phyloP scores from a whole-genome alignment of 2,888 invertebrate species.

The Hirtodrosophila confusa region DNA sequence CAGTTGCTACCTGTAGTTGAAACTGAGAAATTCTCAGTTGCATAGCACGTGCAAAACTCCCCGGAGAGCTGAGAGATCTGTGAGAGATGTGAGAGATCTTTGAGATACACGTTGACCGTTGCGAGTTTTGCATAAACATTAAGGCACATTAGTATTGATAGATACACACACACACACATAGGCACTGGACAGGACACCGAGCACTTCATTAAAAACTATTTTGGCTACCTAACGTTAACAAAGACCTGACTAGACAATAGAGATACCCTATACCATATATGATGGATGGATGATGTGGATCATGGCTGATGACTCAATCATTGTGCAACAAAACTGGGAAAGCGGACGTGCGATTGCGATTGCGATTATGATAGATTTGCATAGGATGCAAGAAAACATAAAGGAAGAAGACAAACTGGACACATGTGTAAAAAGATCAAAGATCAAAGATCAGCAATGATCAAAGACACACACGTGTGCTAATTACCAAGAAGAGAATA shows the following conservation, averaged over 20 bases:
- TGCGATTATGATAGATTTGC: constrained; percentile 32
- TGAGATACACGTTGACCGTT: constrained; percentile 17
- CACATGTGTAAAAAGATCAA: constrained; percentile 26
- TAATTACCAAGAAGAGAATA: constrained; percentile 56
- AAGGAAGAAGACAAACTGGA: constrained; percentile 9
- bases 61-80: constrained; percentile 3
- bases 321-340: constrained; percentile 42
- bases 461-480: constrained; percentile 52
- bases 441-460: constrained; percentile 28
- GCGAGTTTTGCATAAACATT: constrained; percentile 69
- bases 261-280: constrained; percentile 20
- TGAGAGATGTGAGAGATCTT: constrained; percentile 4
- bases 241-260: constrained; percentile 17
- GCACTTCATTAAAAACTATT: constrained; percentile 75
- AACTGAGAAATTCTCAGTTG: constrained; percentile 24
- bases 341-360: constrained; percentile 35
- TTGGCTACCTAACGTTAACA: constrained; percentile 57
- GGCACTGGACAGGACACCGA: constrained; percentile 9
- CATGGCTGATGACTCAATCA: constrained; percentile 70
- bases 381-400: neutral
- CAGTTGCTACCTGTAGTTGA: constrained; percentile 27
- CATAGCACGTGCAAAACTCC: constrained; percentile 47
- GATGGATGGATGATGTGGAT: constrained; percentile 37
- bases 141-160: constrained; percentile 52
- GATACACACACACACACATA: too few species aligned